Evolutionary conservation across 2,888 invertebrate genomes (phyloP).

Genomic region (Amiota minor): DNA sequence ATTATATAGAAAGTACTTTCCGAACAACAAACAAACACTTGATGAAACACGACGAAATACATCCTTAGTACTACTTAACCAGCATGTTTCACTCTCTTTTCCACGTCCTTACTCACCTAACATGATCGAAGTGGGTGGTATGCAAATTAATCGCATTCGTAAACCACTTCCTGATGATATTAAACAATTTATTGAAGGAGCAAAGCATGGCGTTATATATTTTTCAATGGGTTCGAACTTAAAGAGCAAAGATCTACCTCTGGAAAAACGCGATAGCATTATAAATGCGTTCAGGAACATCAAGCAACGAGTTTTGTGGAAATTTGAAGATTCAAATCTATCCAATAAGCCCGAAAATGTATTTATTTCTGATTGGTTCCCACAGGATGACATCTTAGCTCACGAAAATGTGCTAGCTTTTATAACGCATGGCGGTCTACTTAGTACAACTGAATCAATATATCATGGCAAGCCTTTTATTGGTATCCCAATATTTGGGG

Average conservation of each 20-base stretch:
- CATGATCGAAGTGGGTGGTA: constrained; percentile 72
- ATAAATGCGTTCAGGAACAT: constrained; percentile 60
- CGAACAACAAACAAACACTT: constrained; percentile 38
- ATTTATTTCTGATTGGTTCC: constrained; percentile 72
- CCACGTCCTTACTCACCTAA: constrained; percentile 71
- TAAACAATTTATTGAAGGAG: constrained; percentile 70
- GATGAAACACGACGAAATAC: constrained; percentile 11
- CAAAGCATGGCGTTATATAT: constrained; percentile 73
- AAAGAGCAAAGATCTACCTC: constrained; percentile 60
- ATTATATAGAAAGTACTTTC: constrained; percentile 42
- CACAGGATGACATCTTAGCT: too few species aligned
- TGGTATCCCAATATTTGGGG: constrained; percentile 74
- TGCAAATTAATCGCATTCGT: constrained; percentile 69
- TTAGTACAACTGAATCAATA: constrained; percentile 73
- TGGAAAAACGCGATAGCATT: constrained; percentile 58
- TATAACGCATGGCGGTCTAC: constrained; percentile 73
- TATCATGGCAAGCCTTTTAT: constrained; percentile 73
- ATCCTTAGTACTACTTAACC: constrained; percentile 62
- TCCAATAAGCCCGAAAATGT: constrained; percentile 68
- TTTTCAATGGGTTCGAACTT: constrained; percentile 74
- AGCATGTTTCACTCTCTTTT: constrained; percentile 67
- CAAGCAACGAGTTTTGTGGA: constrained; percentile 74
- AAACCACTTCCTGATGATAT: constrained; percentile 68
- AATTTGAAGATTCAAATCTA: constrained; percentile 70
- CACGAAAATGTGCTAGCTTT: constrained; percentile 73